Base-by-base conservation (phyloP, 2,888 invertebrate genomes). In the Falcaria lacertinaria region DNA sequence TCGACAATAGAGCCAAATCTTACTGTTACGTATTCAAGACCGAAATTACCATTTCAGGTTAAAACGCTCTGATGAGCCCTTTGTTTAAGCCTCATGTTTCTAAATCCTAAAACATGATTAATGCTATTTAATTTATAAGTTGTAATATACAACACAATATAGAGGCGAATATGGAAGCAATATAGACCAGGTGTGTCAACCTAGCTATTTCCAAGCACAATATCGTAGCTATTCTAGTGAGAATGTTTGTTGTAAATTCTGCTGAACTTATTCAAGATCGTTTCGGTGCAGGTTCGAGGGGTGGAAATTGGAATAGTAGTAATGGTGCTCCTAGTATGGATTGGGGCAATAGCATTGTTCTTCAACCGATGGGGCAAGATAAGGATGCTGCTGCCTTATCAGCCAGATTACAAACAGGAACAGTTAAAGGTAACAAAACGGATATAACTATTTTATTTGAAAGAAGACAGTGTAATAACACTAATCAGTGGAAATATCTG, bases 321-420 rank as follows among this genome's bases (percentile, higher is more conserved):
- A 22, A 84, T 96, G 71, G 96, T 96, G 44, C 90, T 96, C 51
- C 90, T 95, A 69, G 94, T 96, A 33, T 96, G 96, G 96, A 93
- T 95, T 15, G 95, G 93, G n/a, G 96, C 96, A 16, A 96, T 96
- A 64, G 94, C 94, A 0, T 84, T 96, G 43, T 96, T 96, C 90
- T 96, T 96, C 90, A 95, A 96, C 77, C 92, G 96, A 45, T 96
- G 95, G 96, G 96, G 96, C 44, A 96, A 96, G 85, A 96, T 96
- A 50, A 92, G 97, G 36, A 97, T 97, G 96, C 89, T 97, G 58
- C 90, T 97, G 57, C 97, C 97, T 4, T 97, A 97, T 75, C 97
- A 97, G 69, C 97, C 97, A 8, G 96, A 96, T 75, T 97, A 96
- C 80, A 97, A 97, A 71, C 93, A 93, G 60, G 96, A 96, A 64